These are phyloP conservation scores for Pterocles gutturalis DNA, from an alignment of 2,113 vertebrate species.

Conservation along the genomic window DNA sequence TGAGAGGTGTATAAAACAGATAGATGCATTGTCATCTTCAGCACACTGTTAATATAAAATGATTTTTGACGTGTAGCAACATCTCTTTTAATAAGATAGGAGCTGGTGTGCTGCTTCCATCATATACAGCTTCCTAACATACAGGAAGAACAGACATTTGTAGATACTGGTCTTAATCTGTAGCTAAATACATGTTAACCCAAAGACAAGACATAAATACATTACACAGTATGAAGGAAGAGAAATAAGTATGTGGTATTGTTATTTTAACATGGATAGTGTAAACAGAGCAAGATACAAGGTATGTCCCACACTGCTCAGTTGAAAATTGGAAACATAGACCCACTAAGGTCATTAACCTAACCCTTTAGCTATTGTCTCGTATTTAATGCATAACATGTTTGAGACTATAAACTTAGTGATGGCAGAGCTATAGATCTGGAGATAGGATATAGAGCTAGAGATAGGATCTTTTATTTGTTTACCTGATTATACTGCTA, in stretches of 20 bases:
- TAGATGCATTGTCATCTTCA: background rate
- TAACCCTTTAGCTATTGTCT: background rate
- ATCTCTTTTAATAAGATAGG: background rate
- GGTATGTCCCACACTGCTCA: background rate
- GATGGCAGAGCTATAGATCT: background rate
- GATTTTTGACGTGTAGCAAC: background rate
- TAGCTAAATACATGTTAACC: background rate
- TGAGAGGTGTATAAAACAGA: background rate
- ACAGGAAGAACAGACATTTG: background rate
- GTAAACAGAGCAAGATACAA: background rate
- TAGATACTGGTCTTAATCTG: background rate
- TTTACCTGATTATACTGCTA: background rate
- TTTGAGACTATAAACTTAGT: background rate
- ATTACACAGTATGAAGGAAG: background rate
- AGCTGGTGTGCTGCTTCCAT: background rate
- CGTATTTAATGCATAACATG: background rate
- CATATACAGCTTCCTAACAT: background rate
- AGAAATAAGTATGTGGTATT: background rate
- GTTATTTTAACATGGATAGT: background rate
- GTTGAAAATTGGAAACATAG: background rate
- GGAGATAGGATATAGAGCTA: no score
- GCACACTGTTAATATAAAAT: background rate
- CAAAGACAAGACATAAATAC: background rate
- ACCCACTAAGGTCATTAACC: background rate
- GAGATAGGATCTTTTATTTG: background rate